Percentiles rank a stretch among this genome's conserved stretches.
These are phyloP conservation scores for Drosophila multiciliata DNA, from an alignment of 2,888 invertebrate species.

Conservation along the genomic window DNA sequence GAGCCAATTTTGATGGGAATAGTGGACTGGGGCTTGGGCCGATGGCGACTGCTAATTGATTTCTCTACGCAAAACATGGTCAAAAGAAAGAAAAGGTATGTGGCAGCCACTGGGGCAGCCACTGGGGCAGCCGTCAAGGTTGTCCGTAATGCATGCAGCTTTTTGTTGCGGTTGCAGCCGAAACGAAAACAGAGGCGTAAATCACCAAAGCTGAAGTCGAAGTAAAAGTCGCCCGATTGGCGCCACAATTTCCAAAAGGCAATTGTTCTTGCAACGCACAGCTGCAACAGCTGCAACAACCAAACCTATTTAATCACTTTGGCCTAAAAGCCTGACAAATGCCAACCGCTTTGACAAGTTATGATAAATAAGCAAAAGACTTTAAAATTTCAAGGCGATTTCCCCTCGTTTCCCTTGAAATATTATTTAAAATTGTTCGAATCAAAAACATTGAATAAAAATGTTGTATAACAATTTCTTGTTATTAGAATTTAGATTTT, in stretches of 20 bases:
- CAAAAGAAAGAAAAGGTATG: conserved; percentile 47
- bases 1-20: conserved; percentile 33
- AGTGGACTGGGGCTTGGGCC: not conserved
- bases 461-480: not conserved
- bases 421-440: not conserved
- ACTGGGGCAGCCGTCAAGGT: conserved; percentile 18
- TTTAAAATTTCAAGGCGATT: not conserved
- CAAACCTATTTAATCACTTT: conserved; percentile 2
- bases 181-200: conserved; percentile 53
- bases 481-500: not conserved
- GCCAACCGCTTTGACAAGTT: not conserved
- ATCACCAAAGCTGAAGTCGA: conserved; percentile 35
- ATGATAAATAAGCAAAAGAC: not conserved
- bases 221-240: conserved; percentile 32
- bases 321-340: not conserved
- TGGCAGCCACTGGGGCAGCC: conserved; percentile 21
- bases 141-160: conserved; percentile 6
- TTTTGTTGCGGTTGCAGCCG: conserved; percentile 22
- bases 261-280: conserved; percentile 2
- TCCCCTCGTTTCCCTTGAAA: too few relatives aligned
- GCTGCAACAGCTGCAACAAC: not conserved
- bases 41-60: conserved; percentile 50
- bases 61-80: conserved; percentile 30
- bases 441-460: not conserved
- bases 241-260: conserved; percentile 9